Conservation (phyloP, 2,888 invertebrate species). For the Hydrotaea diabolus region DNA sequence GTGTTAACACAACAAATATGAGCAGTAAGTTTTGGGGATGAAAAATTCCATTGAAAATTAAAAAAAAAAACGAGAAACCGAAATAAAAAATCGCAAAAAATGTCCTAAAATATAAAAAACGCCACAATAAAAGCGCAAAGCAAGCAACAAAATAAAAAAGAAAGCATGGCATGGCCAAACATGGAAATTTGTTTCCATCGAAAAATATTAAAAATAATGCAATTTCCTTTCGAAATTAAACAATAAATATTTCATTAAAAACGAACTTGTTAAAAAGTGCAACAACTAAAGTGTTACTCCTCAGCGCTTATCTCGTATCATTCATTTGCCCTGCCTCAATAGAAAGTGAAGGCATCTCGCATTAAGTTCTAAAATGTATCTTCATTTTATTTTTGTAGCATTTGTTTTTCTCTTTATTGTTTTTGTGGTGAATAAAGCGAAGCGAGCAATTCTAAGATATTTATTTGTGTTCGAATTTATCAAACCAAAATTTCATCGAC, state of each 20-base stretch:
- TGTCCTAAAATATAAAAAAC: slow-evolving; percentile 14
- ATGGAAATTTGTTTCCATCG: slow-evolving; percentile 8
- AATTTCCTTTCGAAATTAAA: not conserved
- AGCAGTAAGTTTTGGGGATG: slow-evolving; percentile 73
- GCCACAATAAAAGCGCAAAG: slow-evolving; percentile 16
- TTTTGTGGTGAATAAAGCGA: not conserved
- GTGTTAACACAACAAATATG: slow-evolving; percentile 70
- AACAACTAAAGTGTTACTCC: not conserved
- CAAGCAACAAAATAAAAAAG: slow-evolving; percentile 36
- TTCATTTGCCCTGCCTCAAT: not conserved
- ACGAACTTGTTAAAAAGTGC: not conserved
- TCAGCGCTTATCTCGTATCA: not conserved
- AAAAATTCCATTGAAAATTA: slow-evolving; percentile 48
- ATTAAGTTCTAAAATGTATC: not conserved
- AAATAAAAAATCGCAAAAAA: slow-evolving; percentile 41
- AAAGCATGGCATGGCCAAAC: slow-evolving; percentile 59
- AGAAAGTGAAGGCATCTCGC: not conserved
- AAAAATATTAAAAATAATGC: not conserved
- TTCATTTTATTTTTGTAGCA: not conserved
- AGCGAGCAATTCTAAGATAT: not conserved
- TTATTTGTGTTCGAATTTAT: slow-evolving; percentile 14
- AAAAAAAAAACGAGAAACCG: slow-evolving; percentile 57
- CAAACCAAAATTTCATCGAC: slow-evolving; percentile 51
- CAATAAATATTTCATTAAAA: not conserved
- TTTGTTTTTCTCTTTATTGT: not conserved